Evolutionary conservation across 2,797 vertebrate genomes (phyloP), one percentile per base, ranked within the genome.

Genomic region (Dendrocincla tyrannina): DNA sequence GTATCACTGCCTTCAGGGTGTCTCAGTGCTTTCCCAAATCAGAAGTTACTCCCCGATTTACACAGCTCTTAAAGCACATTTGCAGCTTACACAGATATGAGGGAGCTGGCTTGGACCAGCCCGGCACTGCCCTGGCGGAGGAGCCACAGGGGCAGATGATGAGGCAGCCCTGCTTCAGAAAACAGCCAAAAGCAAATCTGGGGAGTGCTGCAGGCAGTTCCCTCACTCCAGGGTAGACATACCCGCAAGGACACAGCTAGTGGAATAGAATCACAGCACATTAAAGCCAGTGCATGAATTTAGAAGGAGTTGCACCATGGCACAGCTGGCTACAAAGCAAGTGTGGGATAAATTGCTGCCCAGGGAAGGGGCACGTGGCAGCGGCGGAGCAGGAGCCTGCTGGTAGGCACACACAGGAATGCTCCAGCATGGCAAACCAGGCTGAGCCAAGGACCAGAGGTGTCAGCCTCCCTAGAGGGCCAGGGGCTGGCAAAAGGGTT

Each of bases 91-190:
- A n/a, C 1, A 4, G 75, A 66, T 35, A 66, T 3, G 18, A 14
- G 18, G 50, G 63, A 33, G 83, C 55, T 89, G 82, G 22, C 58
- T 37, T 3, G 16, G 62, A 66, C 27, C 69, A 66, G 47, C 52
- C 47, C 0, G 2, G 53, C 0, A 0, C 77, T 89, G 69, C 47
- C 30, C 35, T 9, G 2, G 62, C 53, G 30, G 22, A 42, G 39
- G 62, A 50, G 42, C 39, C 1, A 1, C 28, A 11, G 24, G 44
- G 59, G 19, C 28, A 73, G 53, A 10, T 3, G 11, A 39, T 20
- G 52, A 19, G 42, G 49, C 77, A 87, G 79, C 50, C 23, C 41
- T 6, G 67, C 85, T 62, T 64, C 85, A 59, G 56, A 20, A 83
- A 67, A 4, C 56, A 55, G 30, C 60, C 2, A 1, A 49, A 49